Evolutionary conservation across 1,140 invertebrate species (phyloP).

Genomic region (Drosophila varians): DNA sequence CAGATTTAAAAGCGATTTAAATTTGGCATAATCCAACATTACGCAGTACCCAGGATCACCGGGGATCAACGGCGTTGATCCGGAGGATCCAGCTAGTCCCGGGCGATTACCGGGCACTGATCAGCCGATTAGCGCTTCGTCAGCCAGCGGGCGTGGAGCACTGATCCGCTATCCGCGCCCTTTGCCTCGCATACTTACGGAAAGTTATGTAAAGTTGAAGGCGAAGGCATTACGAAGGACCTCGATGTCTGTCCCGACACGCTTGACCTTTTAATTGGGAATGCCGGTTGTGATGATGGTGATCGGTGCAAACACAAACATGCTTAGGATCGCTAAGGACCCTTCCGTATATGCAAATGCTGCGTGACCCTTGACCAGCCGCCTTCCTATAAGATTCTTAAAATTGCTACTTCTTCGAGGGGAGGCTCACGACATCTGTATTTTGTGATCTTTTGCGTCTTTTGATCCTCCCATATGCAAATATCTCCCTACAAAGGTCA

Average conservation of each 20-base stretch:
- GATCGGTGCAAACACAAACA: constrained; percentile 50
- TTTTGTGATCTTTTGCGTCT: constrained; percentile 18
- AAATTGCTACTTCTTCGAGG: not conserved
- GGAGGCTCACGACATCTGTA: constrained; percentile 16
- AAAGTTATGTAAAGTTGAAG: constrained; percentile 74
- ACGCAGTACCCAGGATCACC: constrained; percentile 52
- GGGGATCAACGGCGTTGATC: constrained; percentile 58
- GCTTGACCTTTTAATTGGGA: constrained; percentile 74
- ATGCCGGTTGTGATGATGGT: constrained; percentile 14
- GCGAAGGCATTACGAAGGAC: constrained; percentile 53
- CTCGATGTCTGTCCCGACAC: constrained; percentile 10
- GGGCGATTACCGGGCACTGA: constrained; percentile 51
- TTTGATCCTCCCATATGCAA: constrained; percentile 52
- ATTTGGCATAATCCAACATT: constrained; percentile 75
- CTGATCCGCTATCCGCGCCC: constrained; percentile 42
- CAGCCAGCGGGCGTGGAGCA: constrained; percentile 56
- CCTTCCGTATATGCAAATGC: constrained; percentile 52
- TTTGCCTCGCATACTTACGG: constrained; percentile 2
- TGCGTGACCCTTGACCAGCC: constrained; percentile 38
- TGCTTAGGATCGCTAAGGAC: constrained; percentile 48
- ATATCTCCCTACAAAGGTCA: constrained; percentile 21
- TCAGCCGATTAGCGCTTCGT: constrained; percentile 67
- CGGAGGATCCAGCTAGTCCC: constrained; percentile 52
- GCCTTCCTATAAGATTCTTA: constrained; percentile 37
- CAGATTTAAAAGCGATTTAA: constrained; percentile 75